These are phyloP conservation scores for Aporophyla lueneburgensis DNA, from an alignment of 2,888 invertebrate genomes.

Conservation along the genomic window DNA sequence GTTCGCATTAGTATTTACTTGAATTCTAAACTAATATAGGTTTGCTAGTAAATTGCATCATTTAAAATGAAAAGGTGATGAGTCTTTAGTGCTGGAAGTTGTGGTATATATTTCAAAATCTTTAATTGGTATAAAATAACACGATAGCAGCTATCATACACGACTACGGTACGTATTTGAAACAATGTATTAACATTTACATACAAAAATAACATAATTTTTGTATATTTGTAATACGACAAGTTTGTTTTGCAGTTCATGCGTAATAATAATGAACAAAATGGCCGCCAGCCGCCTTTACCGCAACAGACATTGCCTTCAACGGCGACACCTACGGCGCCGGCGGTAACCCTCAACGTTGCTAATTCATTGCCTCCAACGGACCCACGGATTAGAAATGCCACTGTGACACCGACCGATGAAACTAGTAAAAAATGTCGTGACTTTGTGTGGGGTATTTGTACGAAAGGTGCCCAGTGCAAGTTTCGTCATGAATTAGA, in stretches of 20 bases:
- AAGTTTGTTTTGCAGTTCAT: constrained; percentile 54
- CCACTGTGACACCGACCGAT: constrained; percentile 47
- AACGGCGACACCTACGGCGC: constrained; percentile 38
- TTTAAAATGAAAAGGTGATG: constrained; percentile 15
- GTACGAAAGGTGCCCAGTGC: constrained; percentile 79
- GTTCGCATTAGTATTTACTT: neutral
- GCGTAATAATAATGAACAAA: constrained; percentile 66
- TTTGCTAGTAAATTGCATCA: neutral
- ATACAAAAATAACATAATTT: neutral
- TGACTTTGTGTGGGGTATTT: constrained; percentile 84
- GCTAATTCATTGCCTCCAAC: constrained; percentile 57
- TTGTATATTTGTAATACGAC: neutral
- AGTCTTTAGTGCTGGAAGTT: constrained; percentile 17
- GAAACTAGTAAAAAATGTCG: constrained; percentile 74
- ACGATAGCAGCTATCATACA: neutral
- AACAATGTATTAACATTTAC: neutral
- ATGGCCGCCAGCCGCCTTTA: constrained; percentile 80
- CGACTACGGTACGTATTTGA: constrained; percentile 32
- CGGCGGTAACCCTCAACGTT: constrained; percentile 15
- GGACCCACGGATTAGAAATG: constrained; percentile 66
- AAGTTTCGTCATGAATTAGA: constrained; percentile 80
- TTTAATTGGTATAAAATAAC: neutral
- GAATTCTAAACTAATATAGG: neutral
- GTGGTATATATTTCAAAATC: constrained; percentile 1
- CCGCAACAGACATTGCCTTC: constrained; percentile 72